Base-by-base conservation (phyloP, 2,888 invertebrate species). In the Sesia apiformis region DNA sequence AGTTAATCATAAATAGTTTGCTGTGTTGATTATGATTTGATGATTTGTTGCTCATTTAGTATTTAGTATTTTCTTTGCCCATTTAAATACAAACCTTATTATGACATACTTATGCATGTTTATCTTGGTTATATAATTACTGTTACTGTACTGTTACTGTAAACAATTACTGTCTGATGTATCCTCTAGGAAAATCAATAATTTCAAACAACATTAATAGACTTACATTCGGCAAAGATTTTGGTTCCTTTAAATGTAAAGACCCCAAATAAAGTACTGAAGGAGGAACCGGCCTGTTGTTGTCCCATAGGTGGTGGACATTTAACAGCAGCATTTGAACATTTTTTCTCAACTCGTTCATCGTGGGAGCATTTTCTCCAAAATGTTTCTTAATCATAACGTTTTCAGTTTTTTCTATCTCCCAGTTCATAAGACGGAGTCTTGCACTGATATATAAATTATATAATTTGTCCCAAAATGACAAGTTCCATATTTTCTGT, bases 261-360 rank as follows among this genome's bases (percentile, higher is more conserved):
- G 75, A 73, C 41, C 76, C 75, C 51, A 76, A 67, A 53, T 68
- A 66, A 3, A 78, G 55, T 38, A 72, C 55, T 49, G 65, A 63
- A 0, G 77, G 75, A 5, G 72, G 61, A 6, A 69, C 51, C 5
- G 80, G 78, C 49, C 73, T 60, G n/a, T 60, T 53, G 4, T 51
- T 54, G 46, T 59, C 58, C 23, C 67, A 60, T 23, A 67, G 51
- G 3, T 69, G 69, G 59, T 78, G 70, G 4, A 61, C 63, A 57
- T 78, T 79, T 0, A 73, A 53, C 49, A 80, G 64, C 40, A 76
- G 57, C 58, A 78, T 52, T 54, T 70, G 71, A 4, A 70, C 50
- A 50, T 50, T 50, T 38, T 50, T 38, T 38, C 23, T 38, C 38
- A 50, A 38, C 50, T 50, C 38, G n/a, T 23, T 5, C 38, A 50